Evolutionary conservation across 1,140 invertebrate genomes (phyloP).

Genomic region (Ladona fulva): DNA sequence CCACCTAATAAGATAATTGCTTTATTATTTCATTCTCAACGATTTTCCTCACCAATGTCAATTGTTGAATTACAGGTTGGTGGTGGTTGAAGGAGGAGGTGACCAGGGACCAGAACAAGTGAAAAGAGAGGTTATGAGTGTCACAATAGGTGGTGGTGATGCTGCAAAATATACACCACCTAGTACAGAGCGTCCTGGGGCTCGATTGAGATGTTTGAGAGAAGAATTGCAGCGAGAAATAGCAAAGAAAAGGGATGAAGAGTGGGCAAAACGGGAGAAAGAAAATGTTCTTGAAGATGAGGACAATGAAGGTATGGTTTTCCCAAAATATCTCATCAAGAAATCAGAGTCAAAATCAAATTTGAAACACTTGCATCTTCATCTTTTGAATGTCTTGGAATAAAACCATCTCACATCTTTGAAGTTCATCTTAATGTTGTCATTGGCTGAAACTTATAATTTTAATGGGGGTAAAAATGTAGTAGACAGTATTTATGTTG

Average conservation of each 20-base stretch:
- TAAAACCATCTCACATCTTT: too few species aligned
- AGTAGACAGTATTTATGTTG: too few species aligned
- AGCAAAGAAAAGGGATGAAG: background rate
- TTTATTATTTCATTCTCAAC: too few species aligned
- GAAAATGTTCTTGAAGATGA: background rate
- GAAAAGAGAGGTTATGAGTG: background rate
- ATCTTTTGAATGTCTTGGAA: too few species aligned
- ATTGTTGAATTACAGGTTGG: background rate
- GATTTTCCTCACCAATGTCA: too few species aligned
- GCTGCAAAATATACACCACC: background rate
- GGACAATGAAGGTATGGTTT: background rate
- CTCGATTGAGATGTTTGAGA: background rate
- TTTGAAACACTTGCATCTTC: too few species aligned
- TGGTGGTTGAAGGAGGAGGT: background rate
- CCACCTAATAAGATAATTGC: too few species aligned
- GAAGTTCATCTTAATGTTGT: too few species aligned
- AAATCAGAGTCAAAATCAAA: too few species aligned
- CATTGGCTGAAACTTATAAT: too few species aligned
- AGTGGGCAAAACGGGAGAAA: background rate
- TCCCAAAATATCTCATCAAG: too few species aligned
- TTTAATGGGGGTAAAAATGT: too few species aligned
- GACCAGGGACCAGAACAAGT: background rate
- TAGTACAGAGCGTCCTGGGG: background rate
- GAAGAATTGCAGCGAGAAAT: background rate
- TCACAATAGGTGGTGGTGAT: background rate